A percentile compares a stretch with the other conserved stretches of the same genome.
Evolutionary conservation across 2,888 invertebrate genomes (phyloP).

Genomic region (Xanthia icteritia): DNA sequence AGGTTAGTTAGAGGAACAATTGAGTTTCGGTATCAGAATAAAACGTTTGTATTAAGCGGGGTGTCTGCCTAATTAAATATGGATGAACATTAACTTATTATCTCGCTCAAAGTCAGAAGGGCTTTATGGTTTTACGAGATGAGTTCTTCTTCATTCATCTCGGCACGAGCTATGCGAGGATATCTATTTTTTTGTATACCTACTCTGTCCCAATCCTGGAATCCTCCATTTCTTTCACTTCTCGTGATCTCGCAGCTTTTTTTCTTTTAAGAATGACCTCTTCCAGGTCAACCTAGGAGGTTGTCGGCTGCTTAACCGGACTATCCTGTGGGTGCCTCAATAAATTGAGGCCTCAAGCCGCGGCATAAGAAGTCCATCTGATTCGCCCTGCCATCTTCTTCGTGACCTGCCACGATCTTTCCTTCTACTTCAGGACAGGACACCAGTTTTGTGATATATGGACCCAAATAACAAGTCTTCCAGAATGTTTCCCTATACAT

Average conservation of each 20-base stretch:
- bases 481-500: not conserved
- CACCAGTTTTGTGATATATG: not conserved
- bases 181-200: no score
- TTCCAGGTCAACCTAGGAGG: no score
- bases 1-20: slow-evolving; percentile 38
- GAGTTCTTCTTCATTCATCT: not conserved
- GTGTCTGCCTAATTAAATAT: slow-evolving; percentile 28
- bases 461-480: not conserved
- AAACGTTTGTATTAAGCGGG: slow-evolving; percentile 10
- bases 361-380: not conserved
- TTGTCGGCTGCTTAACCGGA: no score
- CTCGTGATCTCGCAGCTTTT: not conserved
- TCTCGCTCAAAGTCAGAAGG: not conserved
- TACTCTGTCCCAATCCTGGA: not conserved
- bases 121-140: not conserved
- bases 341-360: no score
- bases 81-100: slow-evolving; percentile 36
- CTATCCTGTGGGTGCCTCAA: no score
- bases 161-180: not conserved
- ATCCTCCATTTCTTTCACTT: not conserved
- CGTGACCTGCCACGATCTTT: not conserved
- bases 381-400: not conserved
- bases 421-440: not conserved
- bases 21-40: slow-evolving; percentile 24
- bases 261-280: no score